Evolutionary conservation across 2,113 vertebrate genomes (phyloP), one percentile per base, ranked within the genome.

Genomic region (Cercocebus atys): DNA sequence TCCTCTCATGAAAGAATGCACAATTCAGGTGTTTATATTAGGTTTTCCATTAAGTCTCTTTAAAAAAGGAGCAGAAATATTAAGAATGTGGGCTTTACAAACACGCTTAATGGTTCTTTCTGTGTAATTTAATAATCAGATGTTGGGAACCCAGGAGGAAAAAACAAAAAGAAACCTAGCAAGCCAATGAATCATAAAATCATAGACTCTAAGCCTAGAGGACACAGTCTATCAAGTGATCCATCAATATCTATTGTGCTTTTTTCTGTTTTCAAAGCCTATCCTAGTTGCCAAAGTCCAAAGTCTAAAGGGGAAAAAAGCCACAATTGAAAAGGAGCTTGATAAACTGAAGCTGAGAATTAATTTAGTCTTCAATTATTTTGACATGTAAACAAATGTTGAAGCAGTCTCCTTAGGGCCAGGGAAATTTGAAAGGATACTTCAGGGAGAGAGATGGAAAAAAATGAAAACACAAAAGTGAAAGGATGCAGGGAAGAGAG

Each of bases 291-390:
- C 72, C 73, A 35, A 86, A 97, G 57, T 92, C 94, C 38, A 73
- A 79, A 91, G 35, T 85, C 61, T 80, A 92, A 91, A 93, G 32
- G 30, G 59, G 75, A 93, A 93, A 90, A 97, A 88, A 95, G 64
- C 68, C 84, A 78, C 50, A 97, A 94, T 57, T 95, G 98, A 98
- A 98, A 97, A 96, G 82, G 81, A 97, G 95, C 96, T 97, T 90
- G 90, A 98, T 97, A 98, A 97, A 98, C 89, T 97, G 97, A 95
- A 97, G 91, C 93, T 95, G 96, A 98, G 88, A 98, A 98, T 98
- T 98, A 95, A 97, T 98, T 98, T 94, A 96, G 79, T 97, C 90
- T 97, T 96, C 95, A 97, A 89, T 97, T 97, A 97, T 97, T 98
- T 95, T 96, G 86, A 68, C 83, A 35, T 95, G 98, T 97, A 98